A percentile compares a stretch with the other conserved stretches of the same genome.
Evolutionary conservation across 2,113 vertebrate genomes (phyloP).

Genomic region (Malurus cyaneus): DNA sequence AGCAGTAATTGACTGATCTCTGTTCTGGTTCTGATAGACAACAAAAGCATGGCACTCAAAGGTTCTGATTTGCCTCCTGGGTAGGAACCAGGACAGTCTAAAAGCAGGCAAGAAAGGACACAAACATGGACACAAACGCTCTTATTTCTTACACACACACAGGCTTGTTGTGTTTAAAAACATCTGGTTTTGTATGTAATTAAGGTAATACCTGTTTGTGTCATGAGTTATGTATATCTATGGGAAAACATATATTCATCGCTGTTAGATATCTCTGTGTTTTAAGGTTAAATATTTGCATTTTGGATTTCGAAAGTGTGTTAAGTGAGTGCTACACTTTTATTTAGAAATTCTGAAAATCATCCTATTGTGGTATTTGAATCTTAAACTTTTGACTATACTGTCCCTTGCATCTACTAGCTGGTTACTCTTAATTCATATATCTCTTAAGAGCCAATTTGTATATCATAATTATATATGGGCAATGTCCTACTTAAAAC

Average conservation of each 20-base stretch:
- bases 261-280: neutral
- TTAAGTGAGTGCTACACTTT: neutral
- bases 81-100: constrained; percentile 88
- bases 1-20: neutral
- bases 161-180: neutral
- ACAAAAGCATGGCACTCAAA: constrained; percentile 85
- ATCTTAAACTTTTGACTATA: neutral
- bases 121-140: neutral
- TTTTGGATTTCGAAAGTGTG: neutral
- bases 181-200: neutral
- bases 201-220: neutral
- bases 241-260: neutral
- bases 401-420: neutral
- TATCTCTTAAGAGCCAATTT: neutral
- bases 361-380: neutral
- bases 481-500: neutral
- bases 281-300: neutral
- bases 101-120: constrained; percentile 78
- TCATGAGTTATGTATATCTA: neutral
- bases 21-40: constrained; percentile 72
- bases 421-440: neutral
- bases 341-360: neutral
- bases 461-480: neutral
- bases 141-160: neutral
- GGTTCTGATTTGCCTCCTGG: constrained; percentile 83